A percentile compares a stretch with the other conserved stretches of the same genome.
Evolutionary conservation across 1,140 invertebrate species (phyloP).

Genomic region (Pygmarrhopalites habei): DNA sequence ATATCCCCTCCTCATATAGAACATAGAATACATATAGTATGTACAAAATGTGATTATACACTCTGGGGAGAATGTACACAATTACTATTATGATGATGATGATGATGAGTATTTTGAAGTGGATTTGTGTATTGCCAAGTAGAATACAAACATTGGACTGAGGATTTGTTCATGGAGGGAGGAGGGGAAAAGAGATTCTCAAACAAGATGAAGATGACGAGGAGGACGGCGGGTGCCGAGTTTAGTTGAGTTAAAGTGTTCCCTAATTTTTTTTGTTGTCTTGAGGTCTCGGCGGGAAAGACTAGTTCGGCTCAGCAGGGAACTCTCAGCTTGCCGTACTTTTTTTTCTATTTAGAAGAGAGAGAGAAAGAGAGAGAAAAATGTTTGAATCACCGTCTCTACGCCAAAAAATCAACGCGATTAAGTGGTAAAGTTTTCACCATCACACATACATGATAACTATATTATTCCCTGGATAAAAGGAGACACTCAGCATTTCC

Average conservation of each 20-base stretch:
- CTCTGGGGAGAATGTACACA: not conserved
- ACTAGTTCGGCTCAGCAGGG: constrained; percentile 28
- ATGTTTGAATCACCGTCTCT: constrained; percentile 25
- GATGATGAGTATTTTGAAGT: not conserved
- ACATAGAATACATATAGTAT: too few species aligned
- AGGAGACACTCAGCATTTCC: constrained; percentile 12
- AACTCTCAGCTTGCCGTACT: constrained; percentile 16
- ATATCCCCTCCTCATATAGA: too few species aligned
- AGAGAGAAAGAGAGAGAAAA: too few species aligned
- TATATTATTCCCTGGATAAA: constrained; percentile 27
- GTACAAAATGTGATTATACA: too few species aligned
- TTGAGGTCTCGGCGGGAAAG: constrained; percentile 32
- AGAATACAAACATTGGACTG: too few species aligned
- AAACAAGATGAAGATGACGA: too few species aligned
- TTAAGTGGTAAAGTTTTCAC: constrained; percentile 36
- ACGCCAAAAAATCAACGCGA: constrained; percentile 38
- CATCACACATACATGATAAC: constrained; percentile 39
- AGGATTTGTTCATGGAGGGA: too few species aligned
- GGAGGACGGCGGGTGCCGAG: too few species aligned
- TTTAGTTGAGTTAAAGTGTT: too few species aligned
- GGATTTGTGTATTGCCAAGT: not conserved
- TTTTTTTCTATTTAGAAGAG: too few species aligned
- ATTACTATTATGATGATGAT: not conserved
- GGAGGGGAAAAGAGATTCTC: too few species aligned
- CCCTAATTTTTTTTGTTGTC: too few species aligned